These are phyloP conservation scores for Linnaemya vulpina DNA, from an alignment of 2,888 invertebrate genomes.

Conservation along the genomic window DNA sequence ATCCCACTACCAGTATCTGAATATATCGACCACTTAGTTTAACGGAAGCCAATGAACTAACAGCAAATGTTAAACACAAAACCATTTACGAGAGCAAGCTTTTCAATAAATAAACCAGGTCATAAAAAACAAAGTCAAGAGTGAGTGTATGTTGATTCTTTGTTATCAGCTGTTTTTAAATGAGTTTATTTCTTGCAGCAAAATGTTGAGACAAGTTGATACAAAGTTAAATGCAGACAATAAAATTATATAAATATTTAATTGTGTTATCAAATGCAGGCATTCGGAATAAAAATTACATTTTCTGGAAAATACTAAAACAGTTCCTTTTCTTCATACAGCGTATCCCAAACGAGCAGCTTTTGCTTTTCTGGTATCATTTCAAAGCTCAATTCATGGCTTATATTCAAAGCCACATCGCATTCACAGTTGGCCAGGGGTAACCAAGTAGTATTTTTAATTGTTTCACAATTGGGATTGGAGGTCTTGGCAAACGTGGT, in stretches of 20 bases:
- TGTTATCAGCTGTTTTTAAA: neutral
- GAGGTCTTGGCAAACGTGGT: slow-evolving; percentile 79
- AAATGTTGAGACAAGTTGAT: neutral
- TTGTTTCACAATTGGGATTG: slow-evolving; percentile 77
- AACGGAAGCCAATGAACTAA: slow-evolving; percentile 30
- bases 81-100: neutral
- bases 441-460: slow-evolving; percentile 75
- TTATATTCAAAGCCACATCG: slow-evolving; percentile 78
- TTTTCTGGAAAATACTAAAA: neutral
- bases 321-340: slow-evolving; percentile 73
- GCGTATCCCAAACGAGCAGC: slow-evolving; percentile 78
- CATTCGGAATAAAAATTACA: neutral
- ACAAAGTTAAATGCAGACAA: no score
- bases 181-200: neutral
- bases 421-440: slow-evolving; percentile 74
- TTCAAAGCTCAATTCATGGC: slow-evolving; percentile 74
- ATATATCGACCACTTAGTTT: slow-evolving; percentile 18
- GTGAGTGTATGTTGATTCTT: neutral
- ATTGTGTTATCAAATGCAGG: neutral
- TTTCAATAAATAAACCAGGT: neutral
- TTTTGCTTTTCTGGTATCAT: slow-evolving; percentile 77
- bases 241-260: neutral
- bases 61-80: slow-evolving; percentile 18
- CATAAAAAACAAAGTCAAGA: neutral
- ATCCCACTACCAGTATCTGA: neutral